Conservation (phyloP, 2,797 vertebrate genomes). For the Argya squamiceps region DNA sequence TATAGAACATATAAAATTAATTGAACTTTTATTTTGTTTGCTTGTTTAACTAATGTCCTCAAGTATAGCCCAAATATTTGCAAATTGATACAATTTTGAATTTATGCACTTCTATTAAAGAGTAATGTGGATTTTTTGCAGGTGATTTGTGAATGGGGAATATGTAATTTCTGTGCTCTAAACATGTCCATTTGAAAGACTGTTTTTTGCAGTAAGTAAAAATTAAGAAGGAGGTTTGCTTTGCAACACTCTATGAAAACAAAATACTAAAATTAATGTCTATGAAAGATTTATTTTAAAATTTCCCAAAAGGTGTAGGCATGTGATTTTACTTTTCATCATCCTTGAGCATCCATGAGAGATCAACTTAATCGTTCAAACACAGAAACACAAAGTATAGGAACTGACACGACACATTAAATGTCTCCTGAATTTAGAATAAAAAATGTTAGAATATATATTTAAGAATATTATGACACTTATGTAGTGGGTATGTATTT, state of each 20-base stretch:
- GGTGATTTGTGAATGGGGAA: neutral
- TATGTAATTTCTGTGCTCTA: neutral
- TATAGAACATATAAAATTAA: neutral
- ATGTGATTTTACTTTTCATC: neutral
- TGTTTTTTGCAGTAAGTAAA: neutral
- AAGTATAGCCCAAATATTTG: neutral
- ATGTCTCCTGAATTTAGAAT: neutral
- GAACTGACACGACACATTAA: neutral
- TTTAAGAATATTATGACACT: neutral
- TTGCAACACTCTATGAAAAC: neutral
- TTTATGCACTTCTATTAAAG: neutral
- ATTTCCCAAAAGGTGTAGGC: neutral
- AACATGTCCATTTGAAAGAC: neutral
- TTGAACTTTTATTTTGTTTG: neutral
- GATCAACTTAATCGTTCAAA: neutral
- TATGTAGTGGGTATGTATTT: neutral
- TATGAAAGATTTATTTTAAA: neutral
- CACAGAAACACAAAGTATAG: neutral
- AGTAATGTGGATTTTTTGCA: neutral
- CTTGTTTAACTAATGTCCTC: neutral
- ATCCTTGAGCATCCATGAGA: neutral
- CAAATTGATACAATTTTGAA: neutral
- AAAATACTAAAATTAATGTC: neutral
- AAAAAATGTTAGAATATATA: neutral
- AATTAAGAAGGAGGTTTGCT: neutral